These are phyloP conservation scores for Bucco capensis DNA, from an alignment of 2,113 vertebrate genomes.

Conservation along the genomic window DNA sequence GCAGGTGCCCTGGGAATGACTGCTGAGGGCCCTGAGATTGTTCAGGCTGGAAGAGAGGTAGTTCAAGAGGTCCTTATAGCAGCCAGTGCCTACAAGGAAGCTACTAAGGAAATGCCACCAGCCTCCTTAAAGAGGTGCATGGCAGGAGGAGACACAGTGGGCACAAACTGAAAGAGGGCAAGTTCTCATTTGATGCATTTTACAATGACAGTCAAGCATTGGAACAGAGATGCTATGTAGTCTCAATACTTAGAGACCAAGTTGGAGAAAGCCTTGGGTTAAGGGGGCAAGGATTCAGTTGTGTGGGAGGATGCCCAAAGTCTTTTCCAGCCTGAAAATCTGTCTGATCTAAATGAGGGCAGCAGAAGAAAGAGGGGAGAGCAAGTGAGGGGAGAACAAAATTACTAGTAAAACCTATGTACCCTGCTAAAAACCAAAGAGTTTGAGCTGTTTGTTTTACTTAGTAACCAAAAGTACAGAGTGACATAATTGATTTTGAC, in stretches of 20 bases:
- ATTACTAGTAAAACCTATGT: background rate
- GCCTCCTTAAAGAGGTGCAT: background rate
- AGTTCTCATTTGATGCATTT: background rate
- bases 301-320: background rate
- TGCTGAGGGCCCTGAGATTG: background rate
- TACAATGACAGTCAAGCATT: background rate
- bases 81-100: background rate
- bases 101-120: background rate
- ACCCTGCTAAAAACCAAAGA: background rate
- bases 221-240: accelerated
- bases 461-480: constrained; percentile 16
- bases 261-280: background rate
- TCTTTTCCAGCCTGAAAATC: background rate
- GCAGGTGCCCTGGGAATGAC: background rate
- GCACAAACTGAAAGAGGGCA: background rate
- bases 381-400: background rate
- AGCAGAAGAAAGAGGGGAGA: background rate
- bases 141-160: background rate
- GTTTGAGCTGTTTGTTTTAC: constrained; percentile 37
- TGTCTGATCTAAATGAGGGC: background rate
- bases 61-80: no score
- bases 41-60: background rate
- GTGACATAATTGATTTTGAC: constrained; percentile 29
- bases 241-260: background rate
- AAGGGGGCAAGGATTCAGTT: background rate